Percentiles rank a stretch among this genome's conserved stretches.
phyloP scores from a whole-genome alignment of 2,888 invertebrate species.

The Monochamus alternatus region DNA sequence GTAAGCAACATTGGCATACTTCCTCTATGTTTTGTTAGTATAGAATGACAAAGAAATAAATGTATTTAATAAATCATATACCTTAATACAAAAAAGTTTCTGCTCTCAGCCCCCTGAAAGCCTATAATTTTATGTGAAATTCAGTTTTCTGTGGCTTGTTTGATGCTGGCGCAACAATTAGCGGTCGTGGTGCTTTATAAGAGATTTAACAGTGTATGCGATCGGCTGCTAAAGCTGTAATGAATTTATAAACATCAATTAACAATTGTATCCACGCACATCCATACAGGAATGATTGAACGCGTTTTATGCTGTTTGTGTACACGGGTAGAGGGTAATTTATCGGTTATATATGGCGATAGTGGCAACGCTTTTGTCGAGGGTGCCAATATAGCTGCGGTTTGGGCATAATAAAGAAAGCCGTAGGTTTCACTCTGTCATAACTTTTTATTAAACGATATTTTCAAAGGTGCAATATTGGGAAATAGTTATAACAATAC shows the following conservation, averaged over 20 bases:
- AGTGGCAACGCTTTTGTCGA: neutral
- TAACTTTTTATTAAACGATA: constrained; percentile 4
- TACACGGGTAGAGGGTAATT: constrained; percentile 15
- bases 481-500: neutral
- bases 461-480: too few species aligned
- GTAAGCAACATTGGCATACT: too few species aligned
- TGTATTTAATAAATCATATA: too few species aligned
- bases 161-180: constrained; percentile 14
- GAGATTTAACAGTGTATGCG: constrained; percentile 16
- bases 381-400: neutral
- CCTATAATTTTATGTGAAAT: neutral
- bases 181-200: neutral
- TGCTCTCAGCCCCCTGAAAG: neutral
- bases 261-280: constrained; percentile 20
- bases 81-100: too few species aligned
- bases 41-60: too few species aligned
- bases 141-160: neutral
- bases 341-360: constrained; percentile 14
- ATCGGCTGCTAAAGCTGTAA: constrained; percentile 17
- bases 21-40: too few species aligned
- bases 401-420: neutral
- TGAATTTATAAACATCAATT: constrained; percentile 41
- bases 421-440: neutral
- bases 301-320: constrained; percentile 27
- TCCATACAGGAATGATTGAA: constrained; percentile 22